A percentile compares a stretch with the other conserved stretches of the same genome.
These are phyloP conservation scores for Drosophila dives DNA, from an alignment of 2,888 invertebrate genomes.

Conservation along the genomic window DNA sequence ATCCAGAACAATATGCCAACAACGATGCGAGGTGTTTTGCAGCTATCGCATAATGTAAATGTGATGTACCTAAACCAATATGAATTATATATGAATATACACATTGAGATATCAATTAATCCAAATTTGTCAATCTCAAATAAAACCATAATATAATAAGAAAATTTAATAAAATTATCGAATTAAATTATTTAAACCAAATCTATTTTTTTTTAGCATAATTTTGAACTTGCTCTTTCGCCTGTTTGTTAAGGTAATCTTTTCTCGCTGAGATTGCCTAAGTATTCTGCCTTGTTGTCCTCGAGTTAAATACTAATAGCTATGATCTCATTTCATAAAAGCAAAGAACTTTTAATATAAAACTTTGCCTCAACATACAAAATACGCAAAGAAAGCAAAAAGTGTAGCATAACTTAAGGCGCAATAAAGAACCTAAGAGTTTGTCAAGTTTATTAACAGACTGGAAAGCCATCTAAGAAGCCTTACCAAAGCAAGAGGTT, in stretches of 20 bases:
- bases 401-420: slow-evolving; percentile 14
- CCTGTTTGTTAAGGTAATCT: background rate
- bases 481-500: background rate
- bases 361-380: background rate
- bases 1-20: slow-evolving; percentile 98
- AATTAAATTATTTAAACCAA: background rate
- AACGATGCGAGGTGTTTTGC: slow-evolving; percentile 93
- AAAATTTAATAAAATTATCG: background rate
- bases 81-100: background rate
- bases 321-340: slow-evolving; percentile 3
- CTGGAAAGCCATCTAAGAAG: slow-evolving; percentile 1
- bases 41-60: slow-evolving; percentile 90
- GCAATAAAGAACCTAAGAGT: slow-evolving; percentile 5
- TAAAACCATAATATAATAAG: background rate
- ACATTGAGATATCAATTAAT: background rate
- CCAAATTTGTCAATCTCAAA: background rate
- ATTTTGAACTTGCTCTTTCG: background rate
- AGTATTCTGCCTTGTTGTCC: background rate
- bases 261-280: background rate
- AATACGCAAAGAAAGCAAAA: background rate
- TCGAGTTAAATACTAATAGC: slow-evolving; percentile 1
- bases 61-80: slow-evolving; percentile 91
- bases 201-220: background rate
- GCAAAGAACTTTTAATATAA: slow-evolving; percentile 10
- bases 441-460: slow-evolving; percentile 1